phyloP scores from a whole-genome alignment of 2,888 invertebrate species.

The Acheta domesticus region DNA sequence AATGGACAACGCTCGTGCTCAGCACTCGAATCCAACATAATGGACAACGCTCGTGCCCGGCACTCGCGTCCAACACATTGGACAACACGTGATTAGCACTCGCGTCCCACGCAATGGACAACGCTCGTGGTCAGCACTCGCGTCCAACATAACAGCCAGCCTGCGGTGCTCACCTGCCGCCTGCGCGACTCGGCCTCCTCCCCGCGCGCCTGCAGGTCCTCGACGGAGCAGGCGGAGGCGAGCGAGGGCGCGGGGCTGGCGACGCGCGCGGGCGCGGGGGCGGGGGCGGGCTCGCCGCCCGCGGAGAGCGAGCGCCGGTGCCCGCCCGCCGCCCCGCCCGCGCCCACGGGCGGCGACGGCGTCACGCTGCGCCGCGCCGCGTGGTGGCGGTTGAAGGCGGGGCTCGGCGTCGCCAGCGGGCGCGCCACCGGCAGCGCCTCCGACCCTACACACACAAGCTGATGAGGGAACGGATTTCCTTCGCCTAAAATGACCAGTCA shows the following conservation, averaged over 20 bases:
- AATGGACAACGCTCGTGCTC: no score
- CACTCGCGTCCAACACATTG: no score
- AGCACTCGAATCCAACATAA: no score
- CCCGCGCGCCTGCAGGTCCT: conserved; percentile 48
- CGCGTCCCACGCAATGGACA: no score
- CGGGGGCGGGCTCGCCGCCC: background rate
- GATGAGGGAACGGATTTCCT: no score
- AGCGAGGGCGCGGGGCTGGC: conserved; percentile 44
- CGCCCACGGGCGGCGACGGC: conserved; percentile 42
- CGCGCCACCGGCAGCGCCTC: background rate
- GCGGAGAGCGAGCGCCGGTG: conserved; percentile 34
- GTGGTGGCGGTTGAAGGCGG: conserved; percentile 52
- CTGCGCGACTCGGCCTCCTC: conserved; percentile 47
- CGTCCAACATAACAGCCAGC: no score
- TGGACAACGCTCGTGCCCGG: no score
- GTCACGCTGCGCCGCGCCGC: conserved; percentile 44
- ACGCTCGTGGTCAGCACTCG: no score
- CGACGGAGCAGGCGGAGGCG: conserved; percentile 46
- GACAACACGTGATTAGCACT: no score
- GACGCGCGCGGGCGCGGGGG: conserved; percentile 38
- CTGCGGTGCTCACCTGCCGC: conserved; percentile 44
- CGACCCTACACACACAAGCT: background rate
- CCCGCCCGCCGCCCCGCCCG: conserved; percentile 20
- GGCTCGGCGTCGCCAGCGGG: conserved; percentile 48
- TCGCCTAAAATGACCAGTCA: no score